Conservation (phyloP, 2,113 vertebrate species). For the Cheirogaleus medius region DNA sequence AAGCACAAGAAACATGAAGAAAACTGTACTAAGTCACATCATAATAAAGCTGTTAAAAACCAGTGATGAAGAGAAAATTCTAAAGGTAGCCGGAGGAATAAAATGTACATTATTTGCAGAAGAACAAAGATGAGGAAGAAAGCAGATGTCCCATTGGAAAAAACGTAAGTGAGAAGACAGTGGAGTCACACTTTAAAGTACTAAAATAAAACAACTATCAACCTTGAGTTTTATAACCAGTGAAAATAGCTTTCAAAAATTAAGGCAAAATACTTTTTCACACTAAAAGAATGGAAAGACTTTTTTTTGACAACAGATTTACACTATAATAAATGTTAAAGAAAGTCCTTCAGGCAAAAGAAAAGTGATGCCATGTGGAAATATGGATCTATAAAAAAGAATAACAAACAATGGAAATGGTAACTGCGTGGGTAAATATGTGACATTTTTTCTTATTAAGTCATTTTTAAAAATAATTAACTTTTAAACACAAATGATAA, state of each 20-base stretch:
- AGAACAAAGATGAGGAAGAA: not conserved
- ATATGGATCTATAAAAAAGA: not conserved
- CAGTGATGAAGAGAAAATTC: not conserved
- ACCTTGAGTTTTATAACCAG: not conserved
- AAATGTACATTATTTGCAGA: not conserved
- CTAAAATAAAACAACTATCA: not conserved
- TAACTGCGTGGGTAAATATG: not conserved
- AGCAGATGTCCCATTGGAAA: not conserved
- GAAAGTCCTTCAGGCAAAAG: not conserved
- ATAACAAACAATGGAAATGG: not conserved
- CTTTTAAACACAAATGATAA: not conserved
- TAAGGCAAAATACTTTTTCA: not conserved
- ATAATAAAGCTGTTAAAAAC: not conserved
- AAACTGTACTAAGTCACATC: not conserved
- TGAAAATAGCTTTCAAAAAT: slow-evolving; percentile 31
- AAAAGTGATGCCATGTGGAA: not conserved
- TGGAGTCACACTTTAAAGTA: not conserved
- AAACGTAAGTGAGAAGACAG: not conserved
- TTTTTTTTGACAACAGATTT: not conserved
- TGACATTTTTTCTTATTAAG: not conserved
- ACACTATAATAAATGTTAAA: not conserved
- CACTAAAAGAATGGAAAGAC: not conserved
- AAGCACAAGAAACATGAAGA: not conserved
- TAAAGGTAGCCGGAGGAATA: not conserved
- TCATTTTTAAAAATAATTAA: not conserved